Evolutionary conservation across 2,113 vertebrate species (phyloP).

Genomic region (Ramphastos sulfuratus): DNA sequence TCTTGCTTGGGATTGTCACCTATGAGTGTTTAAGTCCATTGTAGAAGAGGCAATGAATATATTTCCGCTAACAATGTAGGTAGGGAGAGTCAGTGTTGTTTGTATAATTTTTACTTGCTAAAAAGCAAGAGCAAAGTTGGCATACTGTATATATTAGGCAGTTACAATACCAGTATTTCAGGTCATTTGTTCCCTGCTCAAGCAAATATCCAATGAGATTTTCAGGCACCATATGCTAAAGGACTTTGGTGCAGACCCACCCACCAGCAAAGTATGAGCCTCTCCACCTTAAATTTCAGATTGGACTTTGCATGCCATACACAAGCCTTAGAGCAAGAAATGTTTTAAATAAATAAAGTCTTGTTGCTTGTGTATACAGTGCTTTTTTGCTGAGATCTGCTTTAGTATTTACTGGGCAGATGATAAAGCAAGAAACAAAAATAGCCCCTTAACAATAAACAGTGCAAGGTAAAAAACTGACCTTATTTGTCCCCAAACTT

Average conservation of each 20-base stretch:
- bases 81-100: neutral
- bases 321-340: conserved; percentile 12
- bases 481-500: conserved; percentile 65
- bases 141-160: neutral
- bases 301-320: conserved; percentile 36
- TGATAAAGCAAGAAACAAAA: conserved; percentile 19
- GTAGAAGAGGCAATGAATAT: neutral
- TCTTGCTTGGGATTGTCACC: neutral
- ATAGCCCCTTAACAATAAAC: conserved; percentile 25
- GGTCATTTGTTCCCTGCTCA: neutral
- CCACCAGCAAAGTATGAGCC: neutral
- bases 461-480: conserved; percentile 6
- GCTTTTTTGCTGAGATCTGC: neutral
- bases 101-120: neutral
- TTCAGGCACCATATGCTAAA: neutral
- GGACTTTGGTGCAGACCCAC: neutral
- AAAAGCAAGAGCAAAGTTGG: neutral
- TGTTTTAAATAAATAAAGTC: conserved; percentile 63
- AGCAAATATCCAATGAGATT: neutral
- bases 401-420: neutral
- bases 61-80: fast-evolving
- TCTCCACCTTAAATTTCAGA: conserved; percentile 34
- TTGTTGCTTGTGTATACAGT: conserved; percentile 55
- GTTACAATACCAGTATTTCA: neutral
- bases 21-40: neutral